phyloP scores from a whole-genome alignment of 2,797 vertebrate genomes.

The Muscicapa comitata region DNA sequence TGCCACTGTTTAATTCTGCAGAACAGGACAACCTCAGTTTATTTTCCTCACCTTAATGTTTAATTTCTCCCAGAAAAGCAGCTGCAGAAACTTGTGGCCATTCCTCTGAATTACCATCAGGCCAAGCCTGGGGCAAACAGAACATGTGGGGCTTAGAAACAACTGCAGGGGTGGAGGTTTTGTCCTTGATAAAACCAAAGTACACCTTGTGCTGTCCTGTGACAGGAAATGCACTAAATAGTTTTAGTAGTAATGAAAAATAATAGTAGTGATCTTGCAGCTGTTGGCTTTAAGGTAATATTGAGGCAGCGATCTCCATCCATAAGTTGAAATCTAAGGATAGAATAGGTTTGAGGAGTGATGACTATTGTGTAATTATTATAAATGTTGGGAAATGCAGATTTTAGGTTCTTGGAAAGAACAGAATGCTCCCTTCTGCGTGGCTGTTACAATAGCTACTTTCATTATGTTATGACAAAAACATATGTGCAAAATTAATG shows the following conservation, averaged over 20 bases:
- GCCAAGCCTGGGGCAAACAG: slow-evolving; percentile 55
- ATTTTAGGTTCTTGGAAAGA: not conserved
- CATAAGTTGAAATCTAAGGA: not conserved
- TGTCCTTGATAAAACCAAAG: not conserved
- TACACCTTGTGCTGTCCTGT: not conserved
- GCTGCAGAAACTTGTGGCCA: slow-evolving; percentile 74
- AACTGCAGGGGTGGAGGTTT: not conserved
- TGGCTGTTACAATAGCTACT: not conserved
- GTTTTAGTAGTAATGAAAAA: not conserved
- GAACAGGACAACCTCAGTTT: not conserved
- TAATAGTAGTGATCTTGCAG: not conserved
- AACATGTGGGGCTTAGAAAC: not conserved
- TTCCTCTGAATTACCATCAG: slow-evolving; percentile 76
- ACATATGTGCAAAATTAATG: not conserved
- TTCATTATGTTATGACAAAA: slow-evolving; percentile 15
- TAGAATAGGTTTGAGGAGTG: not conserved
- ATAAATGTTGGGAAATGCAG: not conserved
- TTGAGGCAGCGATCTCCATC: not conserved
- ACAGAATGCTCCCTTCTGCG: not conserved
- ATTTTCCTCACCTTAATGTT: slow-evolving; percentile 70
- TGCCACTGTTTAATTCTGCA: slow-evolving; percentile 19
- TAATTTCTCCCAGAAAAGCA: slow-evolving; percentile 77
- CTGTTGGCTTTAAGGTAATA: not conserved
- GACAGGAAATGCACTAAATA: not conserved
- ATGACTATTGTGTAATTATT: not conserved